phyloP scores from a whole-genome alignment of 2,113 vertebrate species.

The Tachysurus vachellii region DNA sequence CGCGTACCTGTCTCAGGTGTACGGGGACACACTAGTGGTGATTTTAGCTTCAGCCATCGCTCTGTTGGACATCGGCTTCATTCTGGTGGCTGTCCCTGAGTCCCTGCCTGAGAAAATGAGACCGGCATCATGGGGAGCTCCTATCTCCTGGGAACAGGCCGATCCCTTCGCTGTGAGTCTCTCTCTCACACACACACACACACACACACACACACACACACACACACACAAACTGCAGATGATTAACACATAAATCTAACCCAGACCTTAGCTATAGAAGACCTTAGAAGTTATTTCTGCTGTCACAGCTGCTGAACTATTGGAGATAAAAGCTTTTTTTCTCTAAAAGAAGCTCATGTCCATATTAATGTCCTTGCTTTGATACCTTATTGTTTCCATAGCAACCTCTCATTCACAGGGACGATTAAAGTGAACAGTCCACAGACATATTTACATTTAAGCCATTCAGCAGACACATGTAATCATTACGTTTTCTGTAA shows the following conservation, averaged over 20 bases:
- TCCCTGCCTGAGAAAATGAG: constrained; percentile 91
- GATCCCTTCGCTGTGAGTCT: constrained; percentile 84
- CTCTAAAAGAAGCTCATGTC: too few species aligned
- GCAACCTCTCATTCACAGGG: too few species aligned
- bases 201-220: not conserved
- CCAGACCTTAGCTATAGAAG: not conserved
- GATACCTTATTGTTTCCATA: too few species aligned
- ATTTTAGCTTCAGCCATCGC: constrained; percentile 85
- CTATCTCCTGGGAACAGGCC: constrained; percentile 90
- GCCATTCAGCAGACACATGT: too few species aligned
- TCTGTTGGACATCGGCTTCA: constrained; percentile 88
- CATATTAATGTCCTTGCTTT: too few species aligned
- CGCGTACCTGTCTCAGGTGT: constrained; percentile 82
- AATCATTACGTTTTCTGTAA: too few species aligned
- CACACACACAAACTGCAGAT: not conserved
- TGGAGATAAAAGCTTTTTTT: too few species aligned
- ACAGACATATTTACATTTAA: too few species aligned
- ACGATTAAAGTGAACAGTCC: too few species aligned
- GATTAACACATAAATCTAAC: not conserved
- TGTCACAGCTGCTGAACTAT: not conserved
- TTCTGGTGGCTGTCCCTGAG: constrained; percentile 87
- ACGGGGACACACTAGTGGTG: constrained; percentile 86
- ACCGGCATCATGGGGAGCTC: constrained; percentile 87
- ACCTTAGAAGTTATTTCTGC: too few species aligned
- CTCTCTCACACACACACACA: not conserved